Evolutionary conservation across 2,113 vertebrate genomes (phyloP).

Genomic region (Malurus alboscapulatus): DNA sequence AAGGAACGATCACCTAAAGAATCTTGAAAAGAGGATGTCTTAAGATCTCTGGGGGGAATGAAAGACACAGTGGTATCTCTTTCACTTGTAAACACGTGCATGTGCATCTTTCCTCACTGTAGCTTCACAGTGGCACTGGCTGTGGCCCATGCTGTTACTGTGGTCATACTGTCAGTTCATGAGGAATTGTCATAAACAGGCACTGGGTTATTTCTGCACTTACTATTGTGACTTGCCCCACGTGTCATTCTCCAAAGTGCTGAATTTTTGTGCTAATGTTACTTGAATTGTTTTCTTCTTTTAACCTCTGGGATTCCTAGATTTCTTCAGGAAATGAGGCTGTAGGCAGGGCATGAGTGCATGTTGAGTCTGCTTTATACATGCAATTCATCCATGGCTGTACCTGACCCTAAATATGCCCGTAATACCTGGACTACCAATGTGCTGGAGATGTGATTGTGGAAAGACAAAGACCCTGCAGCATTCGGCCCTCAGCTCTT

Average conservation of each 20-base stretch:
- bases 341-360: background rate
- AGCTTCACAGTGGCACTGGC: background rate
- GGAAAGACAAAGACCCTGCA: background rate
- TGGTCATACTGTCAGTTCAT: background rate
- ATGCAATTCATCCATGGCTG: background rate
- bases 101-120: background rate
- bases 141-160: background rate
- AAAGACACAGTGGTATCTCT: background rate
- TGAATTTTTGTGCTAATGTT: background rate
- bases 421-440: accelerated
- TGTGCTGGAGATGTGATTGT: background rate
- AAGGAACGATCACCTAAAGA: background rate
- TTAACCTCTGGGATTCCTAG: background rate
- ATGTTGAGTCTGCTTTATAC: background rate
- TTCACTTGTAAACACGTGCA: background rate
- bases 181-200: background rate
- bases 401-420: background rate
- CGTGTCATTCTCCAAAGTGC: accelerated
- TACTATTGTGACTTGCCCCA: background rate
- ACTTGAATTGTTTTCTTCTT: background rate
- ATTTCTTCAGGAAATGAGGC: background rate
- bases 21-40: background rate
- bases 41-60: background rate
- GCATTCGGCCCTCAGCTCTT: background rate
- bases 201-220: background rate